A percentile compares a stretch with the other conserved stretches of the same genome.
Evolutionary conservation across 1,140 invertebrate species (phyloP).

Genomic region (Sitobion miscanthi): DNA sequence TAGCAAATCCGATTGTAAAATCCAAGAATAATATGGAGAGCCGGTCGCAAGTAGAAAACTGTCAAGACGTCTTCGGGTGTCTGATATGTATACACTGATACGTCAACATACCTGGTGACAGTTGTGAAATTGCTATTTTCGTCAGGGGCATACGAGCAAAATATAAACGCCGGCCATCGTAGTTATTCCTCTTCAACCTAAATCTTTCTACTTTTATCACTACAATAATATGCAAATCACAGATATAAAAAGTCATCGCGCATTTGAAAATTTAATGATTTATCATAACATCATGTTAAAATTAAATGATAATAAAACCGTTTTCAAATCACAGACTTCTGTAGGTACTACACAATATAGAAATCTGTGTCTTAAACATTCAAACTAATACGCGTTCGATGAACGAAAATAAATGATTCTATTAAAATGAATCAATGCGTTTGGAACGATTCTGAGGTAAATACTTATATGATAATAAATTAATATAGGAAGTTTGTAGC

Average conservation of each 20-base stretch:
- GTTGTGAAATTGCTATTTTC: slow-evolving; percentile 39
- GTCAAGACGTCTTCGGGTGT: background rate
- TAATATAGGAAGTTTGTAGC: too few species aligned
- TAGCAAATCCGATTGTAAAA: background rate
- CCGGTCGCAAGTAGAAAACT: background rate
- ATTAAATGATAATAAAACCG: background rate
- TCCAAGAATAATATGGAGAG: background rate
- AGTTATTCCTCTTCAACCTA: slow-evolving; percentile 1
- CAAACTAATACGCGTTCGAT: too few species aligned
- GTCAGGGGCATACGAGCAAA: background rate
- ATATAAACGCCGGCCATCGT: background rate
- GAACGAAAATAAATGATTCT: too few species aligned
- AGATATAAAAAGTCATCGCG: background rate
- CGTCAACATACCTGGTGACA: slow-evolving; percentile 22
- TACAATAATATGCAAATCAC: background rate
- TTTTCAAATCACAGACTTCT: too few species aligned
- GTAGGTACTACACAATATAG: too few species aligned
- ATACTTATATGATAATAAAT: too few species aligned
- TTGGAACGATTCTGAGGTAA: too few species aligned
- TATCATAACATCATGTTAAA: background rate
- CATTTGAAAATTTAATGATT: background rate
- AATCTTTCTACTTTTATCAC: background rate
- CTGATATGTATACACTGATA: slow-evolving; percentile 3
- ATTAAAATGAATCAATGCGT: too few species aligned
- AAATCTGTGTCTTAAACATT: too few species aligned